Evolutionary conservation across 1,140 invertebrate genomes (phyloP), one percentile per base, ranked within the genome.

Genomic region (Tyrophagus putrescentiae): DNA sequence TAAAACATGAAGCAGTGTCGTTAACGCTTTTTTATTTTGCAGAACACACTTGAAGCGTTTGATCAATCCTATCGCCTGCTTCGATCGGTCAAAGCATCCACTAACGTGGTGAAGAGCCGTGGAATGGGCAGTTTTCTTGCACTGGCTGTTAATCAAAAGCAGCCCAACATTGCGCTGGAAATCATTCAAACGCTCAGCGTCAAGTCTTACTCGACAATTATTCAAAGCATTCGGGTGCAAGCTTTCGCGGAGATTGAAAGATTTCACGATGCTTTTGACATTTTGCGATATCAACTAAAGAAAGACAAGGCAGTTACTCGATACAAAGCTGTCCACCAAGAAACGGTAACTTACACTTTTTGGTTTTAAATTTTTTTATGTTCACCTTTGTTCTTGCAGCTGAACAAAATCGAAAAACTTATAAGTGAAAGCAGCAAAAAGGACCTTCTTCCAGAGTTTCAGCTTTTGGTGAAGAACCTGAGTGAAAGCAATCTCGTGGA

Each of bases 41-140:
- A 86, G 84, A 85, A 85, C 69, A 81, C 82, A 52, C 65, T 73
- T 62, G 78, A 85, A 66, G 78, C 81, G 68, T 76, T 80, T 4
- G 71, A 84, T n/a, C 79, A 76, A 70, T 78, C 77, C 2, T 69
- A 79, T 11, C 73, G 79, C 18, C 57, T 82, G 6, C 80, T 82
- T 74, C 72, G 72, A 36, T 72, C 80, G 34, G 70, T 83, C 63
- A 71, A 72, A 52, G 67, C 75, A 50, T 68, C 72, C 48, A 80
- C 78, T 18, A 72, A 76, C 58, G 33, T 63, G 0, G 76, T 80
- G 7, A 70, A 82, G 21, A 70, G 82, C 60, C 79, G 79, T 71
- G 73, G 78, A 3, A 65, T 76, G 6, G 72, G 78, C 1, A 83
- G 82, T 67, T 73, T 81, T 62, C 77, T 79, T 54, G 71, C 63